Conservation (phyloP, 2,797 vertebrate genomes). For the Okamejei kenojei region DNA sequence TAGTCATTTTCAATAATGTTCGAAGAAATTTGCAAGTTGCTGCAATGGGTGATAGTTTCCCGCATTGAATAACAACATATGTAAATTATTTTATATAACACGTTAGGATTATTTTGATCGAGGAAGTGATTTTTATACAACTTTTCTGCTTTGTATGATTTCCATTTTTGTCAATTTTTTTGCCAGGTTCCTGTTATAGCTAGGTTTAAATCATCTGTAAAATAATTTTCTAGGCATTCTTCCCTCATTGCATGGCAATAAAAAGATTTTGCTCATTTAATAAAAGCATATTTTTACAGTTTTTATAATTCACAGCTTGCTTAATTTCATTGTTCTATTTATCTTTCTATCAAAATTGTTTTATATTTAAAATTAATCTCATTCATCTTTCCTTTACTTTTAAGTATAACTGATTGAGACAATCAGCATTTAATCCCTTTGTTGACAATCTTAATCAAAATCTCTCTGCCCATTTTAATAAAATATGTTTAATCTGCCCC, state of each 20-base stretch:
- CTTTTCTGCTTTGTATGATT: no score
- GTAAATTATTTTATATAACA: no score
- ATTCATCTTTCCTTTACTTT: neutral
- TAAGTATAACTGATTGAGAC: neutral
- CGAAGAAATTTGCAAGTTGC: no score
- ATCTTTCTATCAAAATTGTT: neutral
- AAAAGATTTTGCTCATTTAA: neutral
- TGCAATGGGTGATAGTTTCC: no score
- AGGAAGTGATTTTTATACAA: no score
- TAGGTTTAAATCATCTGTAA: neutral
- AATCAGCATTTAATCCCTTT: no score
- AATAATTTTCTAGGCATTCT: neutral
- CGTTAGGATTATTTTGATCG: no score
- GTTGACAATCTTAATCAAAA: neutral
- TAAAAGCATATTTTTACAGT: neutral
- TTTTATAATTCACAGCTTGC: neutral
- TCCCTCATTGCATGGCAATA: no score
- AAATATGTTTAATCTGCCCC: neutral
- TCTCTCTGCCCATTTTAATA: neutral
- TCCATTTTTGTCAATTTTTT: neutral
- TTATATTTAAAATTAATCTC: neutral
- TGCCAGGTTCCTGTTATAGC: neutral
- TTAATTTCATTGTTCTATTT: neutral
- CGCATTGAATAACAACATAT: no score
- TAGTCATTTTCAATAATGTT: no score